These are phyloP conservation scores for Cryptotis parvus DNA, from an alignment of 2,113 vertebrate species.

Conservation along the genomic window DNA sequence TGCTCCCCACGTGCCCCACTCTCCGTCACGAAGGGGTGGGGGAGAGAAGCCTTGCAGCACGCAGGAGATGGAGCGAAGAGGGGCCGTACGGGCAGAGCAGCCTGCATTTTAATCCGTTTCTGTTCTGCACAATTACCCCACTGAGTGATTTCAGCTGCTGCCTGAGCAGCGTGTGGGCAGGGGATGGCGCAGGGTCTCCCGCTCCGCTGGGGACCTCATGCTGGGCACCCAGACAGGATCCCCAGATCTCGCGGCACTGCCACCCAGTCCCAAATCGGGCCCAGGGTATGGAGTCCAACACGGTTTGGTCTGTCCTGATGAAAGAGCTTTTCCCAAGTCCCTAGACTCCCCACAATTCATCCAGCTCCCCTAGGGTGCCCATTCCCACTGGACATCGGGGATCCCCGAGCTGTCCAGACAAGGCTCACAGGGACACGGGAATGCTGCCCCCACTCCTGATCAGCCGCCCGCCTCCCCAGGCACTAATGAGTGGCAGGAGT, in stretches of 20 bases:
- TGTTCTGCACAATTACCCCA: slow-evolving; percentile 88
- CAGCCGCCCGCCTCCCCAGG: slow-evolving; percentile 48
- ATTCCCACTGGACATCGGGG: no score
- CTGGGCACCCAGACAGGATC: not conserved
- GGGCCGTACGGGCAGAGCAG: slow-evolving; percentile 81
- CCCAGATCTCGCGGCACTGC: not conserved
- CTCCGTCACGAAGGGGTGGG: slow-evolving; percentile 77
- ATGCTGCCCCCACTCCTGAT: not conserved
- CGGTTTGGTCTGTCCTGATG: not conserved
- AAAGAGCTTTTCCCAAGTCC: no score
- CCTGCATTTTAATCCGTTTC: slow-evolving; percentile 89
- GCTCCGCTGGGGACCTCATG: not conserved
- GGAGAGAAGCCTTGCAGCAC: slow-evolving; percentile 83
- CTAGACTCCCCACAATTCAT: no score
- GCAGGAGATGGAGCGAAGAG: slow-evolving; percentile 80
- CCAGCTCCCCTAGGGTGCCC: no score
- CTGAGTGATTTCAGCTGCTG: slow-evolving; percentile 85
- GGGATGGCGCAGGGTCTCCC: slow-evolving; percentile 63
- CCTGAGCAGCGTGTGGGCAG: slow-evolving; percentile 77
- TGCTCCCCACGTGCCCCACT: slow-evolving; percentile 81
- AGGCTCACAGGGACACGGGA: not conserved
- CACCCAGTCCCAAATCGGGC: not conserved
- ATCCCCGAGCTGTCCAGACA: no score
- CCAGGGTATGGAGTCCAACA: not conserved
- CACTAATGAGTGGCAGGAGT: slow-evolving; percentile 81